A percentile compares a stretch with the other conserved stretches of the same genome.
Evolutionary conservation across 2,888 invertebrate genomes (phyloP).

Genomic region (Chloroclystis v-ata): DNA sequence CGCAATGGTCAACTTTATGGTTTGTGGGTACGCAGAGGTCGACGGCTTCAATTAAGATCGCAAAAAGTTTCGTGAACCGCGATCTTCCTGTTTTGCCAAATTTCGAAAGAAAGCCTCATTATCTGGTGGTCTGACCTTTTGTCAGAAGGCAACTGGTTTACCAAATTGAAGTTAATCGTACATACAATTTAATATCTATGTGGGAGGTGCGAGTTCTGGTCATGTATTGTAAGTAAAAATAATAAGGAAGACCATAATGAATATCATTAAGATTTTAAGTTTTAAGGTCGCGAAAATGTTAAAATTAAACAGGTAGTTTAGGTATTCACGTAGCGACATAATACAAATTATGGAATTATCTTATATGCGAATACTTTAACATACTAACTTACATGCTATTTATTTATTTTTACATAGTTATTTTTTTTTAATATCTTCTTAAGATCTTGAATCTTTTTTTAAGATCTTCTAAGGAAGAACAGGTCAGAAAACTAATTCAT

Average conservation of each 20-base stretch:
- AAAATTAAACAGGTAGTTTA: too few species aligned
- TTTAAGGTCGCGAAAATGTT: neutral
- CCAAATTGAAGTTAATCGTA: slow-evolving; percentile 4
- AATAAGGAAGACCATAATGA: neutral
- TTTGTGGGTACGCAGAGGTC: slow-evolving; percentile 8
- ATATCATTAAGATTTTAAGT: slow-evolving; percentile 6
- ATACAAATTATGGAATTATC: too few species aligned
- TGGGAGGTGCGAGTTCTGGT: slow-evolving; percentile 7
- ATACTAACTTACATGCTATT: too few species aligned
- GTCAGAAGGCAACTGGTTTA: slow-evolving; percentile 4
- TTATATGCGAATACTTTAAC: too few species aligned
- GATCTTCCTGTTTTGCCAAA: slow-evolving; percentile 19
- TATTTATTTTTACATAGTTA: too few species aligned
- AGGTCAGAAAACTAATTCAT: too few species aligned
- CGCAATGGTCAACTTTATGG: slow-evolving; percentile 15
- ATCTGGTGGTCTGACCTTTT: slow-evolving; percentile 13
- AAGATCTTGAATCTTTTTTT: too few species aligned
- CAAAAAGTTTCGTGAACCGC: slow-evolving; percentile 14
- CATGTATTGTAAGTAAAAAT: slow-evolving; percentile 2
- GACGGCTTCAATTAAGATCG: slow-evolving; percentile 15
- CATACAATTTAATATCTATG: slow-evolving; percentile 8
- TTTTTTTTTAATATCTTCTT: too few species aligned
- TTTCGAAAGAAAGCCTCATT: slow-evolving; percentile 14
- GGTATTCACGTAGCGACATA: too few species aligned
- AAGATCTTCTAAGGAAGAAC: too few species aligned